Evolutionary conservation across 2,888 invertebrate genomes (phyloP).

Genomic region (Synanthedon tipuliformis): DNA sequence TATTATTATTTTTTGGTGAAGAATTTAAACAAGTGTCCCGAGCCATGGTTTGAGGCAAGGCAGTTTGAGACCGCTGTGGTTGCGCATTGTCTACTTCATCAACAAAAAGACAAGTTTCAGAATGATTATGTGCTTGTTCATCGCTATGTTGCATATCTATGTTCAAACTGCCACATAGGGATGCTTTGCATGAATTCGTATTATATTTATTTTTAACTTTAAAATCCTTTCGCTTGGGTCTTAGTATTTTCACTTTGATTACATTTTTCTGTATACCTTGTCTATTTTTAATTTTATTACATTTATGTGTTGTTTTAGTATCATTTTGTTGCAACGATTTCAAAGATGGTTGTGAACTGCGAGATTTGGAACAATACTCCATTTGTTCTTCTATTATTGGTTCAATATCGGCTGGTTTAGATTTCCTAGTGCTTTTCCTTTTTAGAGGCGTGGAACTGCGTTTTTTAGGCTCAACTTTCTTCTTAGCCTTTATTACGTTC

Average conservation of each 20-base stretch:
- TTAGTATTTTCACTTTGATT: conserved; percentile 54
- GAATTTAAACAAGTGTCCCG: no score
- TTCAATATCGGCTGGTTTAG: conserved; percentile 11
- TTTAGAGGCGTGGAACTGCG: conserved; percentile 19
- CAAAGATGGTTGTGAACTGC: conserved; percentile 37
- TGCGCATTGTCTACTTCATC: conserved; percentile 18
- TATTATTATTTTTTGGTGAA: no score
- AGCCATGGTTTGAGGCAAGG: no score
- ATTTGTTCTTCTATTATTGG: conserved; percentile 36
- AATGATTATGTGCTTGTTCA: conserved; percentile 57
- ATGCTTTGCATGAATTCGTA: conserved; percentile 7
- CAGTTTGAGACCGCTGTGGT: no score
- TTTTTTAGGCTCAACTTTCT: conserved; percentile 17
- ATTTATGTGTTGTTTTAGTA: neutral
- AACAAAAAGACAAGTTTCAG: conserved; percentile 49
- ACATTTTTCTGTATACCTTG: conserved; percentile 40
- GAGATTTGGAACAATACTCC: conserved; percentile 31
- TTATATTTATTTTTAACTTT: conserved; percentile 6
- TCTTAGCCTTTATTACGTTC: conserved; percentile 3
- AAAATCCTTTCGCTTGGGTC: conserved; percentile 24
- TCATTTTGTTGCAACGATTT: conserved; percentile 5
- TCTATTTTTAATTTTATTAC: conserved; percentile 8
- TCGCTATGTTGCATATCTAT: conserved; percentile 33
- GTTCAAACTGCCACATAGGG: conserved; percentile 37
- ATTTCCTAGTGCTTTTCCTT: conserved; percentile 4